phyloP scores from a whole-genome alignment of 2,113 vertebrate species.

The Quiscalus mexicanus region DNA sequence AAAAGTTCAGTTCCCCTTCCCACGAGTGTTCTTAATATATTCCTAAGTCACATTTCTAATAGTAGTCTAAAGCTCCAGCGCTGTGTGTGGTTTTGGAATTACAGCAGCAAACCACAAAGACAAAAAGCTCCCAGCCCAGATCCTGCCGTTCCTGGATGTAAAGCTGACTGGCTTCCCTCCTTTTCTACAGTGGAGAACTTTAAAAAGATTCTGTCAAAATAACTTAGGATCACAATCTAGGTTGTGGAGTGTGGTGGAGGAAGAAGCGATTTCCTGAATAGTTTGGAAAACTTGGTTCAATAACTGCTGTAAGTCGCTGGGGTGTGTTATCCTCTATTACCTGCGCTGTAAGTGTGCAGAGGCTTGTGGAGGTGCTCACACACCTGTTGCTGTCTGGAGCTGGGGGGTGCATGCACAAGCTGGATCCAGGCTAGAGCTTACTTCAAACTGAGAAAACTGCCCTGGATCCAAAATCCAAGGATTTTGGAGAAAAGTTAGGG shows the following conservation, averaged over 20 bases:
- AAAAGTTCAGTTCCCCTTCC: conserved; percentile 48
- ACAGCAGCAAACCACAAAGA: conserved; percentile 58
- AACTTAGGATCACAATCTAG: conserved; percentile 16
- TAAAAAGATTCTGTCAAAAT: conserved; percentile 20
- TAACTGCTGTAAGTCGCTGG: background rate
- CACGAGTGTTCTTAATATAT: conserved; percentile 67
- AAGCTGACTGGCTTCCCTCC: conserved; percentile 17
- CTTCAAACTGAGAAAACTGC: background rate
- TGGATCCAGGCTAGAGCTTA: rapidly evolving
- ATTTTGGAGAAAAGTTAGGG: background rate
- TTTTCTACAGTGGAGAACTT: background rate
- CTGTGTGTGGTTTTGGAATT: conserved; percentile 73
- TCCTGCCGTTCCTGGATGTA: conserved; percentile 43
- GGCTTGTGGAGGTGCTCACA: background rate
- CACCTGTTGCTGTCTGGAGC: background rate
- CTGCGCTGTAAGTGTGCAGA: rapidly evolving
- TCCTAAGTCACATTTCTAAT: conserved; percentile 65
- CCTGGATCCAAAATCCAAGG: background rate
- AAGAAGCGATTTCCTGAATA: background rate
- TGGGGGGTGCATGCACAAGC: rapidly evolving
- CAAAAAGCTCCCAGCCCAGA: conserved; percentile 24
- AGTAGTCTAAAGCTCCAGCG: conserved; percentile 22
- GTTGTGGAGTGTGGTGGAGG: background rate
- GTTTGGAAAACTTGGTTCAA: background rate
- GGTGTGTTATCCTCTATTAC: background rate